phyloP scores from a whole-genome alignment of 2,113 vertebrate genomes.

The Gymnorhina tibicen region DNA sequence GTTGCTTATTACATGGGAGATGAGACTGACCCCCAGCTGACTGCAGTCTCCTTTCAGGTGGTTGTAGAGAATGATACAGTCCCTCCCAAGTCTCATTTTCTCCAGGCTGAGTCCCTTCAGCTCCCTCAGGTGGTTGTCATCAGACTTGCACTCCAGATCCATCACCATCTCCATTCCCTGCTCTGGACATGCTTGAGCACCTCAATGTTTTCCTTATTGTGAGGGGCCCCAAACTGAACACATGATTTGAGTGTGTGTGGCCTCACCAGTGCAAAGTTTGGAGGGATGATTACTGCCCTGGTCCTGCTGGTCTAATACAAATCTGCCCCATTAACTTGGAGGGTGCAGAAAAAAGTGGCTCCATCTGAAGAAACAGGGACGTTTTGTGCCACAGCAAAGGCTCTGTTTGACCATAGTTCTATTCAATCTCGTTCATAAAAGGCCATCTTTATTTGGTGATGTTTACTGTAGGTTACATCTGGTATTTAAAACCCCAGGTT shows the following conservation, averaged over 20 bases:
- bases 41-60: not conserved
- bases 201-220: not conserved
- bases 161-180: not conserved
- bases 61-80: not conserved
- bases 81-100: not conserved
- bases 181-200: not conserved
- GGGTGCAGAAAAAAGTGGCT: no score
- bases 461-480: not conserved
- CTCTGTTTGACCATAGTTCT: not conserved
- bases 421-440: not conserved
- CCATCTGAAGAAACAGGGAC: not conserved
- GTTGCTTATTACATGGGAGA: not conserved
- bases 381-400: not conserved
- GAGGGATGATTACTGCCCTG: fast-evolving
- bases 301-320: not conserved
- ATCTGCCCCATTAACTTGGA: not conserved
- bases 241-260: not conserved
- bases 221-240: not conserved
- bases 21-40: not conserved
- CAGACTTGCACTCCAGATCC: not conserved
- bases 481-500: not conserved
- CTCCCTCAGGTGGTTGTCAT: not conserved
- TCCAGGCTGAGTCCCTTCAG: not conserved
- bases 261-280: not conserved
- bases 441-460: not conserved